Evolutionary conservation across 2,113 vertebrate genomes (phyloP).

Genomic region (Cyphomyrus discorhynchus): DNA sequence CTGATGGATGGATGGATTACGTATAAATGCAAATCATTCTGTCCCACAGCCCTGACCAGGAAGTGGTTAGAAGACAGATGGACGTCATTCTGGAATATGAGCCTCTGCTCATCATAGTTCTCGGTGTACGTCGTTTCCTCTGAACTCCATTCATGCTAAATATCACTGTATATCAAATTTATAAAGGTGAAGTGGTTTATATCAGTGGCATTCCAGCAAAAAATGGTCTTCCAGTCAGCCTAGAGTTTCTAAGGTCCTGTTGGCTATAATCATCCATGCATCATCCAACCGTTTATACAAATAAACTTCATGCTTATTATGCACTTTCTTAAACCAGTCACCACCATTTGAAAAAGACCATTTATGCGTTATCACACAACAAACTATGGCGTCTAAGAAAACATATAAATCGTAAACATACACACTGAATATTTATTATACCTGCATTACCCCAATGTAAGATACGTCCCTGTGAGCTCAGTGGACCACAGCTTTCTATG

Average conservation of each 20-base stretch:
- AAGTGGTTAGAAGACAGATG: background rate
- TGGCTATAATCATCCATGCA: background rate
- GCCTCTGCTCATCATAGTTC: background rate
- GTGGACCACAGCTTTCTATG: background rate
- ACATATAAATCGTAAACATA: background rate
- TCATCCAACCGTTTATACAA: background rate
- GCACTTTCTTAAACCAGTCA: background rate
- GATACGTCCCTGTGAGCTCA: background rate
- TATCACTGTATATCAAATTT: background rate
- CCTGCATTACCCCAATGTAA: background rate
- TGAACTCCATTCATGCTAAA: background rate
- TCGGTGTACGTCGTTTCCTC: background rate
- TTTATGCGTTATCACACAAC: background rate
- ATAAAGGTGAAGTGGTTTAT: background rate
- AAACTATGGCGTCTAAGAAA: background rate
- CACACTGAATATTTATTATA: background rate
- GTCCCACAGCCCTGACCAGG: background rate
- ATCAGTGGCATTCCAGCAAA: background rate
- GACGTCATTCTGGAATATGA: background rate
- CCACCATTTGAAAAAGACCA: background rate
- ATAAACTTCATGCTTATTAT: background rate
- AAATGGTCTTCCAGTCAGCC: background rate
- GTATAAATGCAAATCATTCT: background rate
- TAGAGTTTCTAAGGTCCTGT: background rate
- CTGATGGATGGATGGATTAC: background rate